phyloP scores from a whole-genome alignment of 2,888 invertebrate genomes.

The Mythimna pallens region DNA sequence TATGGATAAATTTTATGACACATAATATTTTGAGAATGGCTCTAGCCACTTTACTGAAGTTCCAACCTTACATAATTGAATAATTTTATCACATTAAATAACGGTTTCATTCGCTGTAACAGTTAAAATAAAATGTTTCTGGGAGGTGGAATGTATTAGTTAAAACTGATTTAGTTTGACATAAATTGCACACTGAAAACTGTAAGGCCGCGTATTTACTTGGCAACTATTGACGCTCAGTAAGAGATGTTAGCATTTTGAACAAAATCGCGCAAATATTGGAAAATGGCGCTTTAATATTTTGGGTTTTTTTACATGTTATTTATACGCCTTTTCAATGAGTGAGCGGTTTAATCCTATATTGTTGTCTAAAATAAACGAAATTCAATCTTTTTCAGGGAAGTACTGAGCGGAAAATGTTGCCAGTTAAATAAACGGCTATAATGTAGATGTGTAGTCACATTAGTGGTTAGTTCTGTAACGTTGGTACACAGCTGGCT shows the following conservation, averaged over 20 bases:
- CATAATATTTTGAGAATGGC: conserved; percentile 38
- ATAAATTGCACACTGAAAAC: conserved; percentile 82
- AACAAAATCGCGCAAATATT: background rate
- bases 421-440: conserved; percentile 30
- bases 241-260: background rate
- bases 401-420: conserved; percentile 8
- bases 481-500: conserved; percentile 70
- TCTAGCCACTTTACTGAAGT: conserved; percentile 46
- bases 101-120: conserved; percentile 53
- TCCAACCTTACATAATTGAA: conserved; percentile 61
- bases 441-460: conserved; percentile 39
- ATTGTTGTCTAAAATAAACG: background rate
- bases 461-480: conserved; percentile 58
- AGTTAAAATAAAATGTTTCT: conserved; percentile 56
- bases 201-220: conserved; percentile 30
- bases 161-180: conserved; percentile 55
- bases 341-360: background rate
- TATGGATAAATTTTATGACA: conserved; percentile 29
- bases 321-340: background rate
- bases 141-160: conserved; percentile 76
- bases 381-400: background rate
- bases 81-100: conserved; percentile 61
- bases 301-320: background rate
- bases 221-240: conserved; percentile 9
- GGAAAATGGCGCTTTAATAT: background rate